Conservation (phyloP, 2,113 vertebrate species). For the Tychaedon coryphoeus region DNA sequence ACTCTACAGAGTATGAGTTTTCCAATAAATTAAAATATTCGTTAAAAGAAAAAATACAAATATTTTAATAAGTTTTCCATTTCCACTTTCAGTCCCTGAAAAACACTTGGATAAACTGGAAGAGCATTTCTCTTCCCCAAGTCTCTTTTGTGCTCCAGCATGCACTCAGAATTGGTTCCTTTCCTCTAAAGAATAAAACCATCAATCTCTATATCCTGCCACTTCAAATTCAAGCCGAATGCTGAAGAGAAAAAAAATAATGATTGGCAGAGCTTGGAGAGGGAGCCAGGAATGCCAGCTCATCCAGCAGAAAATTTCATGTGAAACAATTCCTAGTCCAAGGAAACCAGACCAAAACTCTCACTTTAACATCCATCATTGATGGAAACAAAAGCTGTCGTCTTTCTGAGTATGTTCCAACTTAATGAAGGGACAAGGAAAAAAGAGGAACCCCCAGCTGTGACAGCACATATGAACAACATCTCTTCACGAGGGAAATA, state of each 20-base stretch:
- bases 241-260: background rate
- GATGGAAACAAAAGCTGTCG: constrained; percentile 25
- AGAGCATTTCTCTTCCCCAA: background rate
- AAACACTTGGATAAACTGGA: background rate
- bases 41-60: background rate
- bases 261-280: constrained; percentile 27
- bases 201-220: constrained; percentile 3
- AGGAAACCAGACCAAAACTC: constrained; percentile 35
- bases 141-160: background rate
- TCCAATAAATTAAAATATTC: background rate
- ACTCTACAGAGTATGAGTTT: background rate
- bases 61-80: background rate
- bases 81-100: background rate
- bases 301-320: background rate
- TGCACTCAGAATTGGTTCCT: background rate
- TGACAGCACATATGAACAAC: constrained; percentile 40
- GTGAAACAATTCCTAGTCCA: background rate
- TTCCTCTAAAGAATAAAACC: constrained; percentile 12
- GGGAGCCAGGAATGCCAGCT: background rate
- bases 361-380: constrained; percentile 12
- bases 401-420: background rate
- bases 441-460: constrained; percentile 49
- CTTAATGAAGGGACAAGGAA: constrained; percentile 31
- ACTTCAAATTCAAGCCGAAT: background rate
- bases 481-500: constrained; percentile 10